Base-by-base conservation (phyloP, 2,113 vertebrate species). In the Phasianus colchicus region DNA sequence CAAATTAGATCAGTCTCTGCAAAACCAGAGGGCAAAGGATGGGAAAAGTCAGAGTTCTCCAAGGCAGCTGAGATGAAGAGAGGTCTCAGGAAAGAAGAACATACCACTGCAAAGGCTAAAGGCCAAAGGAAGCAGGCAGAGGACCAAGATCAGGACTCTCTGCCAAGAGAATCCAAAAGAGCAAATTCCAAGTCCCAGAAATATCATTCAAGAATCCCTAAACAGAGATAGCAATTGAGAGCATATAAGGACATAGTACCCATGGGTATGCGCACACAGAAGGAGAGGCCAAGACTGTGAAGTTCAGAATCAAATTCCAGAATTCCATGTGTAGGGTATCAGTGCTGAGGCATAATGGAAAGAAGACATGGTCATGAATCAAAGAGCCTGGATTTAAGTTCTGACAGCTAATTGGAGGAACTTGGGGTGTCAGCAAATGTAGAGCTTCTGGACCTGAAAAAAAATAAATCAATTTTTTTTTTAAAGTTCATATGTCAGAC, bases 151-250 rank as follows among this genome's bases (percentile, higher is more conserved):
- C 14, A 6, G 15, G 30, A 84, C 45, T 71, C 36, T 91, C 72
- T 92, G 95, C 85, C 96, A 92, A 88, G 86, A 69, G 22, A 86
- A 57, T 92, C 67, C 77, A 71, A 76, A 96, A 97, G 86, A 96
- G 86, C 91, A 96, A 93, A 90, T 93, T 88, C 92, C 90, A 93
- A 86, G 70, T 80, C 25, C 60, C 74, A 84, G 94, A 95, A 94
- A 86, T 84, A 91, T 67, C 91, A 95, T 61, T 71, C 71, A 85
- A 43, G 77, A 48, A 78, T 63, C 69, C 36, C 60, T 73, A 92
- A 95, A 73, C 72, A 69, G 75, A 80, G 16, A 91, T 74, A 91
- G 55, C 65, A 47, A 6, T 70, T 90, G 73, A 88, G 95, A 80
- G 38, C 90, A 88, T 70, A 60, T 66, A 93, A 92, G 93, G 92